A percentile compares a stretch with the other conserved stretches of the same genome.
Evolutionary conservation across 2,113 vertebrate genomes (phyloP).

Genomic region (Leptobrachium leishanense): DNA sequence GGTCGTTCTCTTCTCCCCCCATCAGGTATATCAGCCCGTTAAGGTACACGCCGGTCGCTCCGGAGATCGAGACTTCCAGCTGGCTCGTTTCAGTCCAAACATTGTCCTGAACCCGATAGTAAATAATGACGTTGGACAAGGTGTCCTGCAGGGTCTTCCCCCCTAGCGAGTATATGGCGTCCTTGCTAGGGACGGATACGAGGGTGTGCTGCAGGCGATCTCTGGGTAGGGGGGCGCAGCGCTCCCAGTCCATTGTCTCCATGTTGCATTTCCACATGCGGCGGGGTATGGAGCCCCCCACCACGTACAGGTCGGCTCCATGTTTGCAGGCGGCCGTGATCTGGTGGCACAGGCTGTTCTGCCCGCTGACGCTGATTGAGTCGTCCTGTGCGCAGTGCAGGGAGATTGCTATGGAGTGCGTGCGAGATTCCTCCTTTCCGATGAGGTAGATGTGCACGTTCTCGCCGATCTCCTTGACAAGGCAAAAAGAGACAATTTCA

Average conservation of each 20-base stretch:
- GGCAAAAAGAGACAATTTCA: neutral
- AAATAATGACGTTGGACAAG: conserved; percentile 92
- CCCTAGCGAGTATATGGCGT: conserved; percentile 92
- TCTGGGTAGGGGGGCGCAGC: conserved; percentile 91
- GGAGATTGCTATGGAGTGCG: conserved; percentile 91
- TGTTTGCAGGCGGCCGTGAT: conserved; percentile 98
- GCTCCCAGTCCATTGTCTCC: conserved; percentile 96
- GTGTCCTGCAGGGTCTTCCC: conserved; percentile 96
- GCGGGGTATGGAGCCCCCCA: conserved; percentile 93
- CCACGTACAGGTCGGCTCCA: conserved; percentile 89
- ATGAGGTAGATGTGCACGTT: conserved; percentile 98
- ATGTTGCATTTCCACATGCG: conserved; percentile 99
- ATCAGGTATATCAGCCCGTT: conserved; percentile 93
- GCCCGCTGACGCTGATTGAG: conserved; percentile 89
- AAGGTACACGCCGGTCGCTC: conserved; percentile 91
- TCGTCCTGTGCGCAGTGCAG: conserved; percentile 93
- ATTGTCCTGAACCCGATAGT: conserved; percentile 92
- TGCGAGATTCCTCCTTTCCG: conserved; percentile 91
- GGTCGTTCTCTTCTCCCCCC: conserved; percentile 94
- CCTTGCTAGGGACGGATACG: conserved; percentile 85
- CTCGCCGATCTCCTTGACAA: conserved; percentile 88
- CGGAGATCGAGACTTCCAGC: conserved; percentile 91
- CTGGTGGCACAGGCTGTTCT: conserved; percentile 97
- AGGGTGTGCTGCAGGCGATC: conserved; percentile 95
- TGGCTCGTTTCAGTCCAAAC: conserved; percentile 94